Percentiles rank a stretch among this genome's conserved stretches.
Evolutionary conservation across 2,888 invertebrate genomes (phyloP).

Genomic region (Phasia obesa): DNA sequence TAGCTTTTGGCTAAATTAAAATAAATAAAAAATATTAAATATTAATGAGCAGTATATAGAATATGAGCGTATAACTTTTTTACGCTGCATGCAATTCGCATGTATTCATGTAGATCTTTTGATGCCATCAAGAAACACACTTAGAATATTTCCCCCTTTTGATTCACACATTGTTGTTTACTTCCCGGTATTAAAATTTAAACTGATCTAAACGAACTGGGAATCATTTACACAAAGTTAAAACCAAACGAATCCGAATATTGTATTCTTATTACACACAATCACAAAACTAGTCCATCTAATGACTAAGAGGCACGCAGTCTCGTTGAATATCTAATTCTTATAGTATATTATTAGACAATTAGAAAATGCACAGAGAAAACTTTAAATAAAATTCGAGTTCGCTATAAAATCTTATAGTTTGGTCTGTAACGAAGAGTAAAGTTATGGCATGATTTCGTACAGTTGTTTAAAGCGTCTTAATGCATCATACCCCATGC

Average conservation of each 20-base stretch:
- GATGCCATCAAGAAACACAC: background rate
- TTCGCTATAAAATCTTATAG: background rate
- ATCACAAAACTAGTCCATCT: conserved; percentile 30
- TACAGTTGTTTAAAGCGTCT: background rate
- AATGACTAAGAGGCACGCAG: conserved; percentile 71
- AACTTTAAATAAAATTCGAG: background rate
- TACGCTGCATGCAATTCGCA: conserved; percentile 41
- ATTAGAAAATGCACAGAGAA: background rate
- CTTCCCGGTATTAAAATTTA: conserved; percentile 39
- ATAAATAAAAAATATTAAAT: background rate
- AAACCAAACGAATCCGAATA: conserved; percentile 9
- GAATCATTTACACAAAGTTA: conserved; percentile 20
- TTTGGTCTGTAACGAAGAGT: background rate
- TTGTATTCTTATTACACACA: conserved; percentile 23
- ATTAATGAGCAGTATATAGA: background rate
- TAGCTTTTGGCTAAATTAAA: background rate
- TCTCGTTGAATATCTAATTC: conserved; percentile 25
- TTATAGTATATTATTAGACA: background rate
- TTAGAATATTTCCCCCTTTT: conserved; percentile 17
- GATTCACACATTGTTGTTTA: conserved; percentile 25
- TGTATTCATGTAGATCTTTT: conserved; percentile 35
- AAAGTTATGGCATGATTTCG: background rate
- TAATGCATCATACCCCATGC: background rate
- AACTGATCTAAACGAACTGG: conserved; percentile 18
- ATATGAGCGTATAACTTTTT: conserved; percentile 1